Percentiles rank a stretch among this genome's conserved stretches.
These are phyloP conservation scores for Catostylus mosaicus DNA, from an alignment of 30 jellyfish, hydroid and myxozoan genomes.

Conservation along the genomic window DNA sequence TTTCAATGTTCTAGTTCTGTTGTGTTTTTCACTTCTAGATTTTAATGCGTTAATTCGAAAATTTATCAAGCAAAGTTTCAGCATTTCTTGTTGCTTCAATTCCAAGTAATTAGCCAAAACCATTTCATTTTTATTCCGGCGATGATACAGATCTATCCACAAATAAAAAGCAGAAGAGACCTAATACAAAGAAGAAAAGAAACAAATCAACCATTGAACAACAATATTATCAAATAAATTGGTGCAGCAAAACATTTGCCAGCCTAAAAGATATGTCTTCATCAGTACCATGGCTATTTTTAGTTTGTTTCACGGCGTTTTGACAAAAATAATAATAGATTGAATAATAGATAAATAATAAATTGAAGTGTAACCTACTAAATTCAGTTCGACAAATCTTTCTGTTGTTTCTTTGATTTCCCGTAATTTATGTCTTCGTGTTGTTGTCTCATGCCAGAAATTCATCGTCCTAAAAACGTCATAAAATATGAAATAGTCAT, in stretches of 20 bases:
- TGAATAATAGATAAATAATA: no score
- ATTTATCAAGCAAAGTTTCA: slow-evolving; percentile 17
- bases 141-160: slow-evolving; percentile 27
- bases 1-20: slow-evolving; percentile 3
- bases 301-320: no score
- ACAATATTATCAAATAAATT: no score
- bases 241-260: no score
- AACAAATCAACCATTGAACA: no score
- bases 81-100: slow-evolving; percentile 42
- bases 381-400: slow-evolving; percentile 15
- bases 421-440: slow-evolving; percentile 13
- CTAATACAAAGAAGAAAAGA: background rate
- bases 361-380: background rate
- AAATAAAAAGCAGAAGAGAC: slow-evolving; percentile 28
- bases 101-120: slow-evolving; percentile 60
- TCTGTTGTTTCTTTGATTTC: slow-evolving; percentile 10
- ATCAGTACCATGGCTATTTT: no score
- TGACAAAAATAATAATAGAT: no score
- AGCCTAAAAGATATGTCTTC: no score
- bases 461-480: slow-evolving; percentile 12
- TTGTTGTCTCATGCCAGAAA: slow-evolving; percentile 21
- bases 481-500: background rate
- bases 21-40: slow-evolving; percentile 30
- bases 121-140: slow-evolving; percentile 30
- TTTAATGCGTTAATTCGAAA: slow-evolving; percentile 44